phyloP scores from a whole-genome alignment of 2,888 invertebrate genomes.

The Uropetala carovei region DNA sequence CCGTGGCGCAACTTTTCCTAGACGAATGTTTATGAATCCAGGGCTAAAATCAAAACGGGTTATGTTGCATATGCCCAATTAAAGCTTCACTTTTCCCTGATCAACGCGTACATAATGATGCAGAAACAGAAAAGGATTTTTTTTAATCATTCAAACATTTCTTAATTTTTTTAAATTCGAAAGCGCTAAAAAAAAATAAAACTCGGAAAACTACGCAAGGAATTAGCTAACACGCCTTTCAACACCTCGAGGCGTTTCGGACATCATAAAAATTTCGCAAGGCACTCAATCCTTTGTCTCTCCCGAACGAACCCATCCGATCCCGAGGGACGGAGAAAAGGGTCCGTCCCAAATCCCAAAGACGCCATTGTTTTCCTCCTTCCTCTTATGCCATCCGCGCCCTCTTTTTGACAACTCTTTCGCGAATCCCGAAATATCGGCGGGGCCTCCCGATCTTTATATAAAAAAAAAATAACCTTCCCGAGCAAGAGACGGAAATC shows the following conservation, averaged over 20 bases:
- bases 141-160: too few species aligned
- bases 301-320: not conserved
- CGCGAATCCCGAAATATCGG: too few species aligned
- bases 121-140: too few species aligned
- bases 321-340: not conserved
- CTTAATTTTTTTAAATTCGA: too few species aligned
- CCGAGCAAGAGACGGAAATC: not conserved
- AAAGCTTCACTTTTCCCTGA: too few species aligned
- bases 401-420: not conserved
- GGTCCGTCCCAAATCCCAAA: not conserved
- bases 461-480: not conserved
- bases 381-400: not conserved
- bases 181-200: too few species aligned
- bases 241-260: not conserved
- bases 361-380: not conserved
- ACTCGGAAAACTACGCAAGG: not conserved
- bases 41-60: too few species aligned
- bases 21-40: too few species aligned
- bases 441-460: too few species aligned
- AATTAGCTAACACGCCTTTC: slow-evolving; percentile 18
- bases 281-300: not conserved
- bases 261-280: not conserved
- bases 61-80: too few species aligned
- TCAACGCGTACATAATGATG: too few species aligned
- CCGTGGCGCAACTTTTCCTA: too few species aligned